Evolutionary conservation across 2,113 vertebrate species (phyloP), one percentile per base, ranked within the genome.

Genomic region (Lipotes vexillifer): DNA sequence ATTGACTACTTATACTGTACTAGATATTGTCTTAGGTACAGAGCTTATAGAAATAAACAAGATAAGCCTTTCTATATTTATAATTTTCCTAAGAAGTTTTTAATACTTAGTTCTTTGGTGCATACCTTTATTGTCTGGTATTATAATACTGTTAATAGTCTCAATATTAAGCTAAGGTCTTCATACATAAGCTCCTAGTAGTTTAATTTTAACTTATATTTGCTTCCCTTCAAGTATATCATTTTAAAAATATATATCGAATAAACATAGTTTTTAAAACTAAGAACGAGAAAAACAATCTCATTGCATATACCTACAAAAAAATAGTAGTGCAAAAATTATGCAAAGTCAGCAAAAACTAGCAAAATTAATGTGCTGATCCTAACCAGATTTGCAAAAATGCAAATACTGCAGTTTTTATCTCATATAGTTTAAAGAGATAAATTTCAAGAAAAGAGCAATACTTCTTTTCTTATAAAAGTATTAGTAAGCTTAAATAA

Each of bases 331-430:
- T 91, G 78, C 88, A 98, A 98, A 98, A 98, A 98, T 93, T 97
- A 90, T 98, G 97, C 38, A 95, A 81, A 98, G 94, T 93, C 97
- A 98, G 93, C 97, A 97, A 97, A 98, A 98, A 97, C 96, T 93
- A 81, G 69, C 91, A 97, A 96, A 98, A 98, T 97, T 98, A 98
- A 98, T 99, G 95, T 98, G 96, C 98, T 98, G 98, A 97, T 98
- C 93, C 95, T 95, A 98, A 98, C 97, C 94, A 98, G 94, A 98
- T 98, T 98, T 98, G 97, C 97, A 98, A 98, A 97, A 98, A 98
- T 98, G 98, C 98, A 98, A 98, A 98, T 98, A 95, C 49, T 96
- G 90, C 97, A 98, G 93, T 87, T 98, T 98, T 97, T 97, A 96
- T 96, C 98, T 97, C 97, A 97, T 92, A 95, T 97, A 94, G 88